Evolutionary conservation across 2,888 invertebrate species (phyloP).

Genomic region (Cryptocheilus praepositus): DNA sequence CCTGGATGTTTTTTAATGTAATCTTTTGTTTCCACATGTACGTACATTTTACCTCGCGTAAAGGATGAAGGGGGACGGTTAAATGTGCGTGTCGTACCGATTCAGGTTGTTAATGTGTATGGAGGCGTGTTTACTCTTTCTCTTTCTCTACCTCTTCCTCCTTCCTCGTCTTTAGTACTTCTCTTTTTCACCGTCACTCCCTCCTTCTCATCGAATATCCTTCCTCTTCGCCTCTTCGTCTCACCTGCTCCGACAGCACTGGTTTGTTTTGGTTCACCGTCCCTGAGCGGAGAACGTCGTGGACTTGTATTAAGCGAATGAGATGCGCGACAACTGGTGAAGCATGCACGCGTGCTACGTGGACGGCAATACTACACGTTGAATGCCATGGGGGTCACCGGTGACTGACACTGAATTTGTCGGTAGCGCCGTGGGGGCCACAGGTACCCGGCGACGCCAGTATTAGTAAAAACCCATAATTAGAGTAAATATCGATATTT

Average conservation of each 20-base stretch:
- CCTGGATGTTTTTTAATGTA: slow-evolving; percentile 26
- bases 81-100: slow-evolving; percentile 32
- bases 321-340: slow-evolving; percentile 51
- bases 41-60: slow-evolving; percentile 42
- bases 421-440: not conserved
- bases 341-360: slow-evolving; percentile 12
- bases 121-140: slow-evolving; percentile 53
- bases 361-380: slow-evolving; percentile 9
- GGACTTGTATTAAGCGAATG: slow-evolving; percentile 38
- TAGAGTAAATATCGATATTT: not conserved
- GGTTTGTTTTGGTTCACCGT: slow-evolving; percentile 62
- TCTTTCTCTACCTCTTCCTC: slow-evolving; percentile 6
- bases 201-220: too few species aligned
- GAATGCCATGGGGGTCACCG: too few species aligned
- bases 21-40: slow-evolving; percentile 42
- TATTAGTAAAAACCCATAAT: not conserved
- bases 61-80: slow-evolving; percentile 20
- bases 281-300: slow-evolving; percentile 21
- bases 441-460: not conserved
- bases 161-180: slow-evolving; percentile 19
- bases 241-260: slow-evolving; percentile 36
- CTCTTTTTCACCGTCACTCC: slow-evolving; percentile 13
- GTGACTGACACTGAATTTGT: not conserved
- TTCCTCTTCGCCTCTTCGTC: slow-evolving; percentile 35
- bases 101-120: slow-evolving; percentile 55